Conservation (phyloP, 2,113 vertebrate genomes). For the Austrofundulus limnaeus region DNA sequence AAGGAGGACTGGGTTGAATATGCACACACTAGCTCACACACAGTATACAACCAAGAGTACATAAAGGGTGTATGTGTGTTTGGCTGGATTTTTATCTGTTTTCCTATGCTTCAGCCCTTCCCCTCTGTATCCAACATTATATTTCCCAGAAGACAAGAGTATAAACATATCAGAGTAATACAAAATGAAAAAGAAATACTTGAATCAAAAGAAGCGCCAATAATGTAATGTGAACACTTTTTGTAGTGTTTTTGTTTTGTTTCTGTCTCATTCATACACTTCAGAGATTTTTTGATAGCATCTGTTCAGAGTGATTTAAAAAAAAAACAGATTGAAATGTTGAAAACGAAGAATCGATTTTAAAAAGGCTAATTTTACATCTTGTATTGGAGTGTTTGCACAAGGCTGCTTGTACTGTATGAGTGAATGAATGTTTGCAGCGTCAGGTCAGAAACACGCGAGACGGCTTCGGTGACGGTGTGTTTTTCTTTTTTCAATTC, state of each 20-base stretch:
- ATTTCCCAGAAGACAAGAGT: constrained; percentile 79
- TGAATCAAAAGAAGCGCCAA: constrained; percentile 97
- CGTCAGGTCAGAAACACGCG: constrained; percentile 33
- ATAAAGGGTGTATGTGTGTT: constrained; percentile 58
- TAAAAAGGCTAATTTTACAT: constrained; percentile 66
- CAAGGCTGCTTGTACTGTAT: constrained; percentile 79
- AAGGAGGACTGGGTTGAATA: constrained; percentile 87
- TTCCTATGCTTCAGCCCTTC: constrained; percentile 57
- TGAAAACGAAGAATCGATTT: constrained; percentile 55
- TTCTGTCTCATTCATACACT: constrained; percentile 83
- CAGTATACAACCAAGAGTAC: constrained; percentile 54
- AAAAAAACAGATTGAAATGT: constrained; percentile 44
- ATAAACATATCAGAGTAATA: constrained; percentile 84
- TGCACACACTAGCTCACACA: constrained; percentile 79
- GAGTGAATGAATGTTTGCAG: constrained; percentile 63
- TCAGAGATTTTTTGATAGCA: constrained; percentile 83
- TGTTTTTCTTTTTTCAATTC: constrained; percentile 61
- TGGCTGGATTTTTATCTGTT: constrained; percentile 61
- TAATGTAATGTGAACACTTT: constrained; percentile 96
- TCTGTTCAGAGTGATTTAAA: constrained; percentile 68
- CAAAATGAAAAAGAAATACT: constrained; percentile 94
- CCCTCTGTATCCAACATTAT: constrained; percentile 72
- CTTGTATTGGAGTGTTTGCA: constrained; percentile 80
- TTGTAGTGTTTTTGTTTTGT: constrained; percentile 64
- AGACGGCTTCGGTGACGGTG: constrained; percentile 58